Percentiles rank a stretch among this genome's conserved stretches.
Evolutionary conservation across 1,140 invertebrate species (phyloP).

Genomic region (Procambarus clarkii): DNA sequence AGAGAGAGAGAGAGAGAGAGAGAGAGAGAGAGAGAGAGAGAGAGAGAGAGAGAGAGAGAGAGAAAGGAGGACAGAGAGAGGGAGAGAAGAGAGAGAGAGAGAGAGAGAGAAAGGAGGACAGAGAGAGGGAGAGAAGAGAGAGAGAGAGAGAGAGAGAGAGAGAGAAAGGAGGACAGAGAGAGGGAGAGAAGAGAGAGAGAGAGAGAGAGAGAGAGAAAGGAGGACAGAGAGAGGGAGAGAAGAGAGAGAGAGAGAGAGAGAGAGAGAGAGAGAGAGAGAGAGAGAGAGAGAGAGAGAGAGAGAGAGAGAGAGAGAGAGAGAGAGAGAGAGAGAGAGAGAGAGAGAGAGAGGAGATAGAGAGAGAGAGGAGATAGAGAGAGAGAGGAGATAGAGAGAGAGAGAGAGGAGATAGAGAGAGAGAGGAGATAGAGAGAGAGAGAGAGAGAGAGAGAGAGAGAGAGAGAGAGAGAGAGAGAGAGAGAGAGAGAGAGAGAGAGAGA

Average conservation of each 20-base stretch:
- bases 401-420: too few species aligned
- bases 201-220: background rate
- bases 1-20: background rate
- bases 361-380: too few species aligned
- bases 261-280: too few species aligned
- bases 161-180: background rate
- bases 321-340: too few species aligned
- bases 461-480: background rate
- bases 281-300: too few species aligned
- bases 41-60: background rate
- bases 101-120: background rate
- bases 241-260: slow-evolving; percentile 13
- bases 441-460: too few species aligned
- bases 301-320: too few species aligned
- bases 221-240: background rate
- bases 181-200: background rate
- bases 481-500: slow-evolving; percentile 1
- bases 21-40: background rate
- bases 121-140: background rate
- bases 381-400: too few species aligned
- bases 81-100: background rate
- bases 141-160: background rate
- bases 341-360: too few species aligned
- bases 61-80: background rate
- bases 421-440: too few species aligned